These are phyloP conservation scores for Lagorchestes hirsutus DNA, from an alignment of 2,797 vertebrate genomes.

Conservation along the genomic window DNA sequence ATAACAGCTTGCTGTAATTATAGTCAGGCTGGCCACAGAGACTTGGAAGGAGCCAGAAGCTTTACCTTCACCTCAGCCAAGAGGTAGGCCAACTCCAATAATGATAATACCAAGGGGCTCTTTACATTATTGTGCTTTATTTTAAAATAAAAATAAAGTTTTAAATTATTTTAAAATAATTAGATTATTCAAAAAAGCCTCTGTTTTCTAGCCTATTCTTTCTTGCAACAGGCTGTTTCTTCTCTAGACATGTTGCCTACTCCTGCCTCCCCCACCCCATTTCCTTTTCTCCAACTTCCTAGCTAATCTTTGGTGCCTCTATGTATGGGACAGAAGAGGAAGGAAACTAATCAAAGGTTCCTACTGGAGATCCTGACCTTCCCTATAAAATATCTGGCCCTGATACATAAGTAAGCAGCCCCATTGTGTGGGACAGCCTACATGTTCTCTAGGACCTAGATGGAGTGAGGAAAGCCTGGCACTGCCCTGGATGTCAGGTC, in stretches of 20 bases:
- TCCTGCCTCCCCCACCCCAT: background rate
- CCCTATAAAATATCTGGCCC: background rate
- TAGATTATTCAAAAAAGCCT: background rate
- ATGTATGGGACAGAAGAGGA: background rate
- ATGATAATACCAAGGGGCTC: background rate
- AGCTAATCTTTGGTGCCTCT: background rate
- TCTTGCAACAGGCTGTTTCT: background rate
- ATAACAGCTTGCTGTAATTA: background rate
- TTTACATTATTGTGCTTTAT: background rate
- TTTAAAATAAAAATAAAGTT: background rate
- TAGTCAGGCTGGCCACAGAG: background rate
- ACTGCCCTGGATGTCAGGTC: background rate
- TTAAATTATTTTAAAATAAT: background rate
- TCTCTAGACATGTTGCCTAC: background rate
- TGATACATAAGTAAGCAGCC: background rate
- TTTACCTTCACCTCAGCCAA: background rate
- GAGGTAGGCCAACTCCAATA: background rate
- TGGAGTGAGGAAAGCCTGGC: background rate
- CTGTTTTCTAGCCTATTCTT: background rate
- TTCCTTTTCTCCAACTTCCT: background rate
- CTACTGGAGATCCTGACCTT: background rate
- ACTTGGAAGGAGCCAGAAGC: background rate
- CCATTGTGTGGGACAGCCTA: background rate
- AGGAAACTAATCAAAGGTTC: background rate
- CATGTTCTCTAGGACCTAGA: background rate